These are phyloP conservation scores for Callitettix versicolor DNA, from an alignment of 1,140 invertebrate species.

Conservation along the genomic window DNA sequence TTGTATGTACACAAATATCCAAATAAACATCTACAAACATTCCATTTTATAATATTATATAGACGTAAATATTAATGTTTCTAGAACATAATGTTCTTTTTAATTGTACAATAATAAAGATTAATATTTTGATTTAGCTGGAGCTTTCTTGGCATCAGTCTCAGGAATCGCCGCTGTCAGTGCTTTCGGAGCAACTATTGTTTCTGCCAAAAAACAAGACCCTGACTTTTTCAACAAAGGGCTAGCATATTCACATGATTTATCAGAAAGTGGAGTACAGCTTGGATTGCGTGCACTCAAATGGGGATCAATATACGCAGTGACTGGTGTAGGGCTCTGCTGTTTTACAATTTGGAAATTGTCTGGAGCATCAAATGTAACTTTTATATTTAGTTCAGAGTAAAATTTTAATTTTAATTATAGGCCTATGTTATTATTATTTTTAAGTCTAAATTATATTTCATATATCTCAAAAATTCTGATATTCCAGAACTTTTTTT, in stretches of 20 bases:
- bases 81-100: too few species aligned
- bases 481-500: too few species aligned
- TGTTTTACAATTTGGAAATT: slow-evolving; percentile 82
- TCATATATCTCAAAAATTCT: too few species aligned
- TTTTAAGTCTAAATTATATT: neutral
- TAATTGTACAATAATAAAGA: too few species aligned
- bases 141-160: slow-evolving; percentile 61
- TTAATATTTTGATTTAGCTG: too few species aligned
- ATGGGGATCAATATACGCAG: slow-evolving; percentile 77
- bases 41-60: too few species aligned
- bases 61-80: too few species aligned
- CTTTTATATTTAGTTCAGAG: slow-evolving; percentile 15
- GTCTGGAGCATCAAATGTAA: slow-evolving; percentile 68
- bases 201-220: slow-evolving; percentile 66
- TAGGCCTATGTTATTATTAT: slow-evolving; percentile 6
- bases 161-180: slow-evolving; percentile 67
- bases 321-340: slow-evolving; percentile 66
- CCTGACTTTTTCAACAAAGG: slow-evolving; percentile 70
- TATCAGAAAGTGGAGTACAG: slow-evolving; percentile 62
- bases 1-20: too few species aligned
- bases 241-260: slow-evolving; percentile 45
- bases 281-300: slow-evolving; percentile 73
- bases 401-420: neutral
- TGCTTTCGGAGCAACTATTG: slow-evolving; percentile 70
- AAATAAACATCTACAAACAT: too few species aligned